Evolutionary conservation across 2,113 vertebrate species (phyloP).

Genomic region (Procavia capensis): DNA sequence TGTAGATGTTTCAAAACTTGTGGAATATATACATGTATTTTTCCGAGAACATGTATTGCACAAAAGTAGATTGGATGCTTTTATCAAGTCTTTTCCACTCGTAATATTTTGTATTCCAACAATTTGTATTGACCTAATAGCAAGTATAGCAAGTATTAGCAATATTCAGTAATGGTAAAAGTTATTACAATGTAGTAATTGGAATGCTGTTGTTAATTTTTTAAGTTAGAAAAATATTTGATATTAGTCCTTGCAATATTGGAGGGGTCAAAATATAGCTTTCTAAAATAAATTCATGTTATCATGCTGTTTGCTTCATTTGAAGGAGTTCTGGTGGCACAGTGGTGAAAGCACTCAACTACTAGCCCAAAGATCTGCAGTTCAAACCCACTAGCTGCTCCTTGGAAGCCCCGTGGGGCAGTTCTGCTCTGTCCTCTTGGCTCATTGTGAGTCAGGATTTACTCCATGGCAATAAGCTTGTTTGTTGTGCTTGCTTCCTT

Average conservation of each 20-base stretch:
- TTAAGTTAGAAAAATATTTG: not conserved
- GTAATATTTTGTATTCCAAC: not conserved
- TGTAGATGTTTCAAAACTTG: not conserved
- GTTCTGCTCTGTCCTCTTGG: too few species aligned
- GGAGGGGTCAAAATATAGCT: not conserved
- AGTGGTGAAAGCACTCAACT: too few species aligned
- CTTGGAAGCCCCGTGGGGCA: too few species aligned
- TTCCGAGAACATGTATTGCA: not conserved
- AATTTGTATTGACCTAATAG: not conserved
- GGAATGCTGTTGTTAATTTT: not conserved
- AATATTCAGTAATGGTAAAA: not conserved
- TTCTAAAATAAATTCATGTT: not conserved
- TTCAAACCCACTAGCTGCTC: too few species aligned
- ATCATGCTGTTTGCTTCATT: not conserved
- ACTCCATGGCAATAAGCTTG: too few species aligned
- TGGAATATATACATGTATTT: not conserved
- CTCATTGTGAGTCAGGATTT: too few species aligned
- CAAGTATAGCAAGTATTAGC: not conserved
- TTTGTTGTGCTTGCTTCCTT: too few species aligned
- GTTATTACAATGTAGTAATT: not conserved
- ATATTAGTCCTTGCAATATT: not conserved
- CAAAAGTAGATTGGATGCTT: not conserved
- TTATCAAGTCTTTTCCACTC: not conserved
- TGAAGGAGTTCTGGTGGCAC: too few species aligned
- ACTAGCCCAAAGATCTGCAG: too few species aligned